A percentile compares a stretch with the other conserved stretches of the same genome.
Evolutionary conservation across 2,888 invertebrate species (phyloP).

Genomic region (Cataglyphis albicans): DNA sequence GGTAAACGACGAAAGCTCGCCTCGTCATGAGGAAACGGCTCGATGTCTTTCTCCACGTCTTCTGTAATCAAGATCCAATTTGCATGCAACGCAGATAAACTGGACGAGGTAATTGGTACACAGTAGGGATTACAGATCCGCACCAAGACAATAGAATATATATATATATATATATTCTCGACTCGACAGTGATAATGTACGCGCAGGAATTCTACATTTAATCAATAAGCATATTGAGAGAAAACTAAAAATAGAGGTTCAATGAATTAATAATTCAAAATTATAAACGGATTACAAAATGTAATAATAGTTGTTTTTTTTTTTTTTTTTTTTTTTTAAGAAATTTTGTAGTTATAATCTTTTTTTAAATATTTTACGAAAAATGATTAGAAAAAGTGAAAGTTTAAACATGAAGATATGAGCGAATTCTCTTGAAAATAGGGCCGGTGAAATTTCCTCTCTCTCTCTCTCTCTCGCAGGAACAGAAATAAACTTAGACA

Average conservation of each 20-base stretch:
- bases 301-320: neutral
- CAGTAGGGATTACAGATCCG: conserved; percentile 78
- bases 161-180: conserved; percentile 70
- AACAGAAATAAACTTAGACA: conserved; percentile 39
- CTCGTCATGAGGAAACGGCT: conserved; percentile 47
- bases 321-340: neutral
- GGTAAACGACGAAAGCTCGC: conserved; percentile 60
- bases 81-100: conserved; percentile 80
- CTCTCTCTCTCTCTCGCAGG: too few species aligned
- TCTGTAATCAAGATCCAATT: conserved; percentile 82
- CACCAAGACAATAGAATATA: conserved; percentile 76
- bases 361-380: neutral
- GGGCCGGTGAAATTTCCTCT: neutral
- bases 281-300: neutral
- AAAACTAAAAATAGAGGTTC: neutral
- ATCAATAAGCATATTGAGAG: conserved; percentile 42
- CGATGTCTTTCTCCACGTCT: conserved; percentile 64
- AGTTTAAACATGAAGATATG: neutral
- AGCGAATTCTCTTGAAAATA: neutral
- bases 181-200: conserved; percentile 27
- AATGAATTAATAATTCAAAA: neutral
- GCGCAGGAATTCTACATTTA: conserved; percentile 5
- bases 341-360: conserved; percentile 12
- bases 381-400: neutral
- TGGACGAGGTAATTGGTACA: conserved; percentile 82